Evolutionary conservation across 1,140 invertebrate species (phyloP).

Genomic region (Drosophila tsacasi): DNA sequence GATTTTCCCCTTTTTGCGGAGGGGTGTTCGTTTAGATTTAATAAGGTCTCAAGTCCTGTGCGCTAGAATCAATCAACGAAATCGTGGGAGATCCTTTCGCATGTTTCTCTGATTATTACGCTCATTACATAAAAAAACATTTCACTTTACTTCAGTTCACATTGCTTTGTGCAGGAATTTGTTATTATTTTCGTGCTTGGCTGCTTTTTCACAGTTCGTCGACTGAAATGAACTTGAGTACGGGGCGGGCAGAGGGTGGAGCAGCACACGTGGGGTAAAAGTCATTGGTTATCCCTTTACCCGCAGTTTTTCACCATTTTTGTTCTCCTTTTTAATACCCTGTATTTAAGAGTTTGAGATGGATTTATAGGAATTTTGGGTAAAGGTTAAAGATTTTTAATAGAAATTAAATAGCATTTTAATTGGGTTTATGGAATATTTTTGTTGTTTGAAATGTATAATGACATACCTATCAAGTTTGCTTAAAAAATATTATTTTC

Average conservation of each 20-base stretch:
- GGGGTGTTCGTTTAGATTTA: conserved; percentile 21
- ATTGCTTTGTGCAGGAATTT: conserved; percentile 56
- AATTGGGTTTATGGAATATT: not conserved
- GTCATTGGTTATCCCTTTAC: conserved; percentile 75
- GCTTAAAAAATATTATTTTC: not conserved
- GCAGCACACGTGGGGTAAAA: conserved; percentile 48
- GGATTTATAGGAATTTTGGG: not conserved
- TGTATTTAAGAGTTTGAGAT: not conserved
- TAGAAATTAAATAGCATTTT: not conserved
- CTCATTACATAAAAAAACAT: conserved; percentile 79
- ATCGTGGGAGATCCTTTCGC: conserved; percentile 53
- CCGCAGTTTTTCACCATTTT: conserved; percentile 21
- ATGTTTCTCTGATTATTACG: conserved; percentile 80
- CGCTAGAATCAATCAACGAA: conserved; percentile 41
- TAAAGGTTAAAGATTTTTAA: not conserved
- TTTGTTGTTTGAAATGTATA: not conserved
- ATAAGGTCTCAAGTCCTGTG: conserved; percentile 26
- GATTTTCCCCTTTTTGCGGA: conserved; percentile 16
- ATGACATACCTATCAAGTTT: not conserved
- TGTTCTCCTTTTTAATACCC: conserved; percentile 23
- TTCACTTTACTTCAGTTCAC: conserved; percentile 55
- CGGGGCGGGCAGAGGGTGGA: not conserved
- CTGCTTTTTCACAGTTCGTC: conserved; percentile 72
- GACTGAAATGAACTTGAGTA: conserved; percentile 43
- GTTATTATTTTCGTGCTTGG: conserved; percentile 82